Evolutionary conservation across 2,113 vertebrate genomes (phyloP).

Genomic region (Pseudopodoces humilis): DNA sequence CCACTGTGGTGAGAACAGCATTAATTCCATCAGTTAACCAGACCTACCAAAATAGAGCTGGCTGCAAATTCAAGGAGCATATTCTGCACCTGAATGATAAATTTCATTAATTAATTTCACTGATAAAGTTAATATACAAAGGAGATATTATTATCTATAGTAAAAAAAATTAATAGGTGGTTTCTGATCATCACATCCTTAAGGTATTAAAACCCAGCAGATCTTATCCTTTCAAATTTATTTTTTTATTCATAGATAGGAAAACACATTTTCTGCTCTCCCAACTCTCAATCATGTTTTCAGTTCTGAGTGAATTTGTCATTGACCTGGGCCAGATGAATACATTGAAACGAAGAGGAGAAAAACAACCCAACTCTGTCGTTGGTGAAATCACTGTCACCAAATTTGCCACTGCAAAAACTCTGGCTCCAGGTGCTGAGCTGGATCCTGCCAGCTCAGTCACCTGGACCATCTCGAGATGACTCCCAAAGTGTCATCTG

Average conservation of each 20-base stretch:
- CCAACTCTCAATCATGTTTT: neutral
- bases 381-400: accelerated
- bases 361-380: too few species aligned
- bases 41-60: neutral
- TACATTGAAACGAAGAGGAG: neutral
- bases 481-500: neutral
- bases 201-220: neutral
- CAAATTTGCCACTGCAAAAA: neutral
- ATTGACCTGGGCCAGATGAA: neutral
- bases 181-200: neutral
- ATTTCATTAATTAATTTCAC: neutral
- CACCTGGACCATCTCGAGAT: neutral
- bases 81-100: neutral
- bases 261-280: conserved; percentile 3
- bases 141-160: neutral
- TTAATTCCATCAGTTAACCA: neutral
- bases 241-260: neutral
- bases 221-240: neutral
- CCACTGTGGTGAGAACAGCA: neutral
- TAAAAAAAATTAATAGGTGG: neutral
- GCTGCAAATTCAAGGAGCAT: neutral
- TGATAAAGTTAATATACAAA: neutral
- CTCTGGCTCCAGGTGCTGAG: neutral
- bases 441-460: neutral
- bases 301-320: neutral